phyloP scores from a whole-genome alignment of 2,888 invertebrate species.

The Aleiodes alternator region DNA sequence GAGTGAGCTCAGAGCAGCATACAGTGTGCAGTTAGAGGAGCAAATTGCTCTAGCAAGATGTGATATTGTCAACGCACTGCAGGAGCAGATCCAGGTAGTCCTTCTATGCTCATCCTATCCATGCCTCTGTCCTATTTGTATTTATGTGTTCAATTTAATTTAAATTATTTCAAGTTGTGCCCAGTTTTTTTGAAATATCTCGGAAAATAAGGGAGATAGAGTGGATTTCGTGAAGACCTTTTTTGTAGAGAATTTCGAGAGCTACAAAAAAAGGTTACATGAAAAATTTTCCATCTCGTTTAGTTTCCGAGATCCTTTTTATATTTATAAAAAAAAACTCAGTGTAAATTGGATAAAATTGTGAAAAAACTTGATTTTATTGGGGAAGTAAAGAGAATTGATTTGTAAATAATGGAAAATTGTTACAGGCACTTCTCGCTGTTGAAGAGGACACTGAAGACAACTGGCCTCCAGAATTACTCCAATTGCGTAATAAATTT shows the following conservation, averaged over 20 bases:
- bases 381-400: too few species aligned
- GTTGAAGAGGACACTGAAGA: slow-evolving; percentile 83
- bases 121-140: slow-evolving; percentile 4
- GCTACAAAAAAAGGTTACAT: too few species aligned
- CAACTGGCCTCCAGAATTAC: slow-evolving; percentile 85
- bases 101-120: slow-evolving; percentile 47
- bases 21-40: slow-evolving; percentile 77
- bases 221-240: too few species aligned
- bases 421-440: slow-evolving; percentile 80
- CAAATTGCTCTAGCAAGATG: slow-evolving; percentile 81
- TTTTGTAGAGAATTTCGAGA: too few species aligned
- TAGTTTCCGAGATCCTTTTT: too few species aligned
- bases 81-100: slow-evolving; percentile 85
- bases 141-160: background rate
- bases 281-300: too few species aligned
- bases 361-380: background rate
- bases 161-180: background rate
- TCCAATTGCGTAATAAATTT: slow-evolving; percentile 84
- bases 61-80: slow-evolving; percentile 83
- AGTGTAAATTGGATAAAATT: background rate
- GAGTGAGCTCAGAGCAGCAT: slow-evolving; percentile 68
- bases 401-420: background rate
- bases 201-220: too few species aligned
- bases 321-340: background rate
- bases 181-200: background rate